These are phyloP conservation scores for Melanerpes aurifrons DNA, from an alignment of 2,113 vertebrate genomes.

Conservation along the genomic window DNA sequence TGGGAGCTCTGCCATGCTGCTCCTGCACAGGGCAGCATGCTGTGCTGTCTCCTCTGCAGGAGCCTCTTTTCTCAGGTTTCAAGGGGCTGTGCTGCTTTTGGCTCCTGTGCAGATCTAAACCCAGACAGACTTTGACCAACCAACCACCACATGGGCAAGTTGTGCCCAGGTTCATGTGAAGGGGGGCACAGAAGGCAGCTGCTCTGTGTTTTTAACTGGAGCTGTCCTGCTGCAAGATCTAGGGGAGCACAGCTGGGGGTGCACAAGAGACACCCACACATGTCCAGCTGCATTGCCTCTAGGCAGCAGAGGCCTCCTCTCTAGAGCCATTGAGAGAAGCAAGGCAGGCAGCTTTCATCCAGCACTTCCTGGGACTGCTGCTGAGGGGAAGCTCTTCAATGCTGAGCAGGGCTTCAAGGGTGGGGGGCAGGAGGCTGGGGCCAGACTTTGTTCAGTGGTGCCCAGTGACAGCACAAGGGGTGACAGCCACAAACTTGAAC, in stretches of 20 bases:
- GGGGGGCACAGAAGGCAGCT: background rate
- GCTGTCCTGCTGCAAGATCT: background rate
- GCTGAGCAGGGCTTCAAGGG: too few species aligned
- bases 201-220: background rate
- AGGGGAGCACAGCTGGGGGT: background rate
- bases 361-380: background rate
- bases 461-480: too few species aligned
- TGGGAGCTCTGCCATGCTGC: background rate
- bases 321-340: background rate
- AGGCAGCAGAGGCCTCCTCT: background rate
- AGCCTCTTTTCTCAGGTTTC: background rate
- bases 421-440: too few species aligned
- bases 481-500: too few species aligned
- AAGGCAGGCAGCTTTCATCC: background rate
- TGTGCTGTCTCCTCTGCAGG: background rate
- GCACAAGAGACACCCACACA: fast-evolving
- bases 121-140: fast-evolving
- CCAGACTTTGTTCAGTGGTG: too few species aligned
- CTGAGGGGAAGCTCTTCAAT: too few species aligned
- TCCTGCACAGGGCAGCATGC: background rate
- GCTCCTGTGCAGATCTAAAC: background rate
- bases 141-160: background rate
- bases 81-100: background rate
- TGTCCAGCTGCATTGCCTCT: background rate
- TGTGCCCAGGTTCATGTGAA: background rate